phyloP scores from a whole-genome alignment of 2,888 invertebrate genomes.

The Rhimphoctona megacephalus region DNA sequence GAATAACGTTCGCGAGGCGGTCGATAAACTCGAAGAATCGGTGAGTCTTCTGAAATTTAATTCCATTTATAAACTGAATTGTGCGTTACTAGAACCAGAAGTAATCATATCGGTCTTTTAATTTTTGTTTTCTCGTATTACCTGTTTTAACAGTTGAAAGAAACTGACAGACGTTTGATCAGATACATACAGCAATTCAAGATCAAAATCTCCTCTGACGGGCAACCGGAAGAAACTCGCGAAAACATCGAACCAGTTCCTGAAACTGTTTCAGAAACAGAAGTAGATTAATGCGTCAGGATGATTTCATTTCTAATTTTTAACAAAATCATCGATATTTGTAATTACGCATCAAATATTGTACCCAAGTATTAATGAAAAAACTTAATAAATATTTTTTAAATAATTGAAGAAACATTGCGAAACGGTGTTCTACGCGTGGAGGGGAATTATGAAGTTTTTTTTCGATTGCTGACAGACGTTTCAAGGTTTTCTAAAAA shows the following conservation, averaged over 20 bases:
- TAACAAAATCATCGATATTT: background rate
- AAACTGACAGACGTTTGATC: slow-evolving; percentile 70
- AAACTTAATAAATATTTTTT: background rate
- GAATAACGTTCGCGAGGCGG: slow-evolving; percentile 74
- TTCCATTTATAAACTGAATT: background rate
- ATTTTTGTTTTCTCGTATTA: background rate
- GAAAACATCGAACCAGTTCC: slow-evolving; percentile 43
- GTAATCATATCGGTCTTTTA: background rate
- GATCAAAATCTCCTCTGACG: slow-evolving; percentile 66
- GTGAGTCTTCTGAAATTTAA: slow-evolving; percentile 69
- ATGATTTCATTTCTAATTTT: background rate
- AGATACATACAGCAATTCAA: slow-evolving; percentile 74
- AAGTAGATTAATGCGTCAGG: background rate
- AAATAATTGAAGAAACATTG: background rate
- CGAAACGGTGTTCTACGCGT: too few relatives aligned
- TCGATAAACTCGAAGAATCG: slow-evolving; percentile 74
- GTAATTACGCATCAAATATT: background rate
- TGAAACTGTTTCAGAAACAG: background rate
- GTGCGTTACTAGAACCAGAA: background rate
- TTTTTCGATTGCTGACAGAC: too few relatives aligned
- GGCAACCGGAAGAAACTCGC: slow-evolving; percentile 24
- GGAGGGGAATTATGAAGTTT: too few relatives aligned
- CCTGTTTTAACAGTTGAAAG: slow-evolving; percentile 68
- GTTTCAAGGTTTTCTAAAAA: background rate
- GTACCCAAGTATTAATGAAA: background rate